Evolutionary conservation across 2,113 vertebrate species (phyloP).

Genomic region (Brachionichthys hirsutus): DNA sequence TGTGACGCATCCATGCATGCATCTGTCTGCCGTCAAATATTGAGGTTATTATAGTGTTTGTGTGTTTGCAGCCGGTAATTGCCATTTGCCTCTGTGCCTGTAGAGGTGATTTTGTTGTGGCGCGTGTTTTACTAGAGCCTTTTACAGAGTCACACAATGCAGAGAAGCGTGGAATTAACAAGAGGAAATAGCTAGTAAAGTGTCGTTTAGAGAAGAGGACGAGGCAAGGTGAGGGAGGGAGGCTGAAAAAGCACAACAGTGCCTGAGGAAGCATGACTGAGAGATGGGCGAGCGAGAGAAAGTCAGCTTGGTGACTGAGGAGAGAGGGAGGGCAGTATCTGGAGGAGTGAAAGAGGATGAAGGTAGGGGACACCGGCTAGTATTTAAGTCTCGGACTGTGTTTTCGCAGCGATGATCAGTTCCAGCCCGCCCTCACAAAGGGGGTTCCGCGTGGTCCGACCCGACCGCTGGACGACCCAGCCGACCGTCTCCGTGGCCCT

Average conservation of each 20-base stretch:
- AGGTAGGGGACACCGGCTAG: slow-evolving; percentile 44
- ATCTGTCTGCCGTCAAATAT: slow-evolving; percentile 40
- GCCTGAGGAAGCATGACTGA: slow-evolving; percentile 57
- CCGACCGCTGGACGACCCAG: slow-evolving; percentile 48
- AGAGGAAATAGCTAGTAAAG: slow-evolving; percentile 64
- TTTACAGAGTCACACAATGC: slow-evolving; percentile 65
- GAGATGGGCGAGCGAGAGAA: slow-evolving; percentile 35
- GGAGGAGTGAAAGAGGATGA: slow-evolving; percentile 51
- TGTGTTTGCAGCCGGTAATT: slow-evolving; percentile 29
- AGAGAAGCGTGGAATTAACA: slow-evolving; percentile 63
- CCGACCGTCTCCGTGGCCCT: slow-evolving; percentile 40
- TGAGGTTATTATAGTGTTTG: slow-evolving; percentile 47
- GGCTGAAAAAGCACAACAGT: slow-evolving; percentile 25
- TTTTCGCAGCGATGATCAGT: slow-evolving; percentile 74
- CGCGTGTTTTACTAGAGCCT: slow-evolving; percentile 57
- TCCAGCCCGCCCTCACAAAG: slow-evolving; percentile 48
- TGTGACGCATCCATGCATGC: slow-evolving; percentile 24
- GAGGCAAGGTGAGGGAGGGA: slow-evolving; percentile 59
- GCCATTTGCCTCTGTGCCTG: slow-evolving; percentile 28
- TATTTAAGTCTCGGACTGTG: slow-evolving; percentile 64
- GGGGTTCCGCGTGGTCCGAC: slow-evolving; percentile 50
- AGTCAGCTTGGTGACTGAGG: slow-evolving; percentile 33
- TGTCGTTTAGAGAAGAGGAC: slow-evolving; percentile 61
- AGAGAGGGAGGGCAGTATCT: too few species aligned
- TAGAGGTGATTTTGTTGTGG: slow-evolving; percentile 17